These are phyloP conservation scores for Hafferia zeledoni DNA, from an alignment of 2,797 vertebrate species.

Conservation along the genomic window DNA sequence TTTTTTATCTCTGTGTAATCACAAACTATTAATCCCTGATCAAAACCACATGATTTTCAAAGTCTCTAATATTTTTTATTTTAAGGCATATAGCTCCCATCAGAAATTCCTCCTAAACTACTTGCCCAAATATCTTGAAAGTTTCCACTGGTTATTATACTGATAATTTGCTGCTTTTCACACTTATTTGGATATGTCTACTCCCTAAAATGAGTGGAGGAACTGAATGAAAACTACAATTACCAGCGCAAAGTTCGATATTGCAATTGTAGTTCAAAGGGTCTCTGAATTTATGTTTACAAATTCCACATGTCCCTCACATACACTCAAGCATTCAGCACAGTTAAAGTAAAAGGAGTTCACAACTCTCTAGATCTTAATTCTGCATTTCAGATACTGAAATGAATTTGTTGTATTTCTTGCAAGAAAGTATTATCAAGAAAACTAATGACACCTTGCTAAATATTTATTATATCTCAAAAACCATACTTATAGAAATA, in stretches of 20 bases:
- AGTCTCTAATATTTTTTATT: background rate
- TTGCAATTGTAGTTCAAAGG: background rate
- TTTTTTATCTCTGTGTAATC: background rate
- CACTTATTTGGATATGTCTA: background rate
- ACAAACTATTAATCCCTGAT: background rate
- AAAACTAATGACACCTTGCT: background rate
- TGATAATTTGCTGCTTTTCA: background rate
- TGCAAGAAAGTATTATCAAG: background rate
- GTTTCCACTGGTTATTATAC: background rate
- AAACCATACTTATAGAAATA: background rate
- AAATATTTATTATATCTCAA: background rate
- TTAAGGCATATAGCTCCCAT: background rate
- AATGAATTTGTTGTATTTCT: background rate
- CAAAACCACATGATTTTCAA: background rate
- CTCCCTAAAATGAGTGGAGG: background rate
- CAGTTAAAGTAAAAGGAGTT: background rate
- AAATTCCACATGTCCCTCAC: fast-evolving
- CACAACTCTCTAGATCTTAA: background rate
- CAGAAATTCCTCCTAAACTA: background rate
- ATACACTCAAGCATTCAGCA: background rate
- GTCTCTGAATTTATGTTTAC: background rate
- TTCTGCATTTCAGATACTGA: background rate
- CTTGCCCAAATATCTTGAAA: background rate
- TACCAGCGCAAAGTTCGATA: background rate
- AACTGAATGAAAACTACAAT: background rate